Percentiles rank a stretch among this genome's conserved stretches.
phyloP scores from a whole-genome alignment of 2,797 vertebrate genomes.

The Falco biarmicus region DNA sequence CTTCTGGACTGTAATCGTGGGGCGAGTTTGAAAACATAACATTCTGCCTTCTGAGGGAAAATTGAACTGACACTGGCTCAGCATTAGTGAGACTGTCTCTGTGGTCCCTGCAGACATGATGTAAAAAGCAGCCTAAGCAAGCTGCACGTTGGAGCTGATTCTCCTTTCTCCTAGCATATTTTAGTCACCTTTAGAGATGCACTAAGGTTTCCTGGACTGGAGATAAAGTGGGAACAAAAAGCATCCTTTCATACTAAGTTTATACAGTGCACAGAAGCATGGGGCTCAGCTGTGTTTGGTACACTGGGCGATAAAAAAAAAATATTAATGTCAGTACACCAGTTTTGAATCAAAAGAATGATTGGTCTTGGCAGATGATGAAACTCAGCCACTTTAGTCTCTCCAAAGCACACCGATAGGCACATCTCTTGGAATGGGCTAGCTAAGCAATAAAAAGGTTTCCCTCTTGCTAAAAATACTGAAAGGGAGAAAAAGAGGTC shows the following conservation, averaged over 20 bases:
- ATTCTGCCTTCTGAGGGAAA: not conserved
- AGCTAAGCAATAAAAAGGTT: not conserved
- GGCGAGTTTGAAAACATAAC: not conserved
- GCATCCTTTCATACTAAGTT: not conserved
- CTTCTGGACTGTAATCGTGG: constrained; percentile 10
- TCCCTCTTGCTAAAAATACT: constrained; percentile 2
- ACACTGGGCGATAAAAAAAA: not conserved
- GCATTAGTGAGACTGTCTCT: not conserved
- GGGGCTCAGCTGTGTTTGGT: not conserved
- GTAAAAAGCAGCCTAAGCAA: not conserved
- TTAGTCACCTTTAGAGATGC: not conserved
- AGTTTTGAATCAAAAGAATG: not conserved
- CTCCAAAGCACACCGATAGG: not conserved
- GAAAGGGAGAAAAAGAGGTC: not conserved
- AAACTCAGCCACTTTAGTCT: not conserved
- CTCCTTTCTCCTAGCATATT: not conserved
- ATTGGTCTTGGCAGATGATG: not conserved
- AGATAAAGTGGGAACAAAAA: not conserved
- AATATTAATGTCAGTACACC: not conserved
- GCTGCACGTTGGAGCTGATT: not conserved
- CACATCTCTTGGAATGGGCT: not conserved
- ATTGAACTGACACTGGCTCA: not conserved
- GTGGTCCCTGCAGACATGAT: not conserved
- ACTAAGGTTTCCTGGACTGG: not conserved
- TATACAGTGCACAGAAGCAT: not conserved